Conservation (phyloP, 1,140 invertebrate species). For the Helicoverpa zea region DNA sequence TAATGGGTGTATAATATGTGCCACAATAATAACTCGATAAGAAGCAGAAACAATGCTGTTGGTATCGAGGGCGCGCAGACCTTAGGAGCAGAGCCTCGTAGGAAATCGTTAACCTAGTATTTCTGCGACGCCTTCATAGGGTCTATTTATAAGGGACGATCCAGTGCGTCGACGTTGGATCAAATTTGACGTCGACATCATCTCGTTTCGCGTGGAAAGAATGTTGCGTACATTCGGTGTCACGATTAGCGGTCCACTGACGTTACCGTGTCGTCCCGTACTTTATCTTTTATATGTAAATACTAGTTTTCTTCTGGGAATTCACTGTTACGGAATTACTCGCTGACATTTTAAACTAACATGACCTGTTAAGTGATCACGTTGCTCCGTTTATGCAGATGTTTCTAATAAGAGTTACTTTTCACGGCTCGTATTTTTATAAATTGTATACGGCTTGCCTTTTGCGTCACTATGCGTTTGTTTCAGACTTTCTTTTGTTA, state of each 20-base stretch:
- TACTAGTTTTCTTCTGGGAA: slow-evolving; percentile 35
- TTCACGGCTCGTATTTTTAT: background rate
- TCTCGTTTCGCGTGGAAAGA: no score
- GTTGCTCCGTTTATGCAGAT: background rate
- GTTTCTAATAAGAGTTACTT: background rate
- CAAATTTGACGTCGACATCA: no score
- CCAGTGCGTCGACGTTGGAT: no score
- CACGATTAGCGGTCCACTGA: no score
- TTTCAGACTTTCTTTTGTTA: no score
- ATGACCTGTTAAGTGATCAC: slow-evolving; percentile 19
- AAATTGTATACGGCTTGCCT: background rate
- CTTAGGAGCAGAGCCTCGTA: slow-evolving; percentile 64
- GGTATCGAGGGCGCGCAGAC: slow-evolving; percentile 67
- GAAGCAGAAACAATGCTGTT: slow-evolving; percentile 66
- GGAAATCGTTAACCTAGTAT: slow-evolving; percentile 76
- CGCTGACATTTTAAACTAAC: slow-evolving; percentile 12
- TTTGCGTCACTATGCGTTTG: background rate
- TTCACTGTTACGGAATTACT: slow-evolving; percentile 24
- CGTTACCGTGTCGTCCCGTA: no score
- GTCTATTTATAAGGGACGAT: no score
- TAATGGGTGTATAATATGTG: slow-evolving; percentile 64
- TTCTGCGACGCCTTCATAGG: slow-evolving; percentile 47
- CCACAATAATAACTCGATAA: slow-evolving; percentile 72
- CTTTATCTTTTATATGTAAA: slow-evolving; percentile 26
- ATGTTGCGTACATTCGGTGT: no score